Conservation (phyloP, 2,113 vertebrate species). For the Clarias magur region DNA sequence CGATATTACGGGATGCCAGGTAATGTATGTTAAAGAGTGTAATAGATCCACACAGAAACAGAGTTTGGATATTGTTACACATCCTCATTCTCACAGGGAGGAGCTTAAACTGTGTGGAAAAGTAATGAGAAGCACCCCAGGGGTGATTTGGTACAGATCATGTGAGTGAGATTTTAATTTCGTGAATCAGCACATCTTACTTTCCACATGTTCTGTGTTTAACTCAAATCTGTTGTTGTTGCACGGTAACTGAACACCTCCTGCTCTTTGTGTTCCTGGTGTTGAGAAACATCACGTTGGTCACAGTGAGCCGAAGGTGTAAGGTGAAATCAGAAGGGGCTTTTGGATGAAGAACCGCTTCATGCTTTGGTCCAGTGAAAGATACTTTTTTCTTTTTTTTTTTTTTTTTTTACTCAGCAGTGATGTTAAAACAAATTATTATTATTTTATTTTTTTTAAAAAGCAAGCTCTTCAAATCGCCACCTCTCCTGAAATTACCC, state of each 20-base stretch:
- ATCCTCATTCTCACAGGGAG: neutral
- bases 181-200: too few species aligned
- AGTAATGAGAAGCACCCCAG: neutral
- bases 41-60: neutral
- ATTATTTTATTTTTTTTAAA: neutral
- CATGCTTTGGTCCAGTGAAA: conserved; percentile 63
- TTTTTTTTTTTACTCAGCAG: neutral
- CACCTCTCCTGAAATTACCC: conserved; percentile 1
- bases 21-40: neutral
- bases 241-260: neutral
- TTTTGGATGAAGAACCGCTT: conserved; percentile 12
- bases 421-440: neutral
- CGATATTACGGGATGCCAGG: neutral
- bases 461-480: neutral
- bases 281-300: neutral
- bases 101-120: neutral
- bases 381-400: neutral
- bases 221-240: too few species aligned
- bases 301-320: conserved; percentile 14
- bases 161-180: too few species aligned
- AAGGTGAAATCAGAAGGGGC: neutral
- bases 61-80: neutral
- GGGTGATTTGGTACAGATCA: neutral
- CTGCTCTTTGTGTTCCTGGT: neutral
- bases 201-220: too few species aligned